A percentile compares a stretch with the other conserved stretches of the same genome.
Conservation (phyloP, 37 sponge, comb jelly and placozoan genomes). For the Geodia barretti region DNA sequence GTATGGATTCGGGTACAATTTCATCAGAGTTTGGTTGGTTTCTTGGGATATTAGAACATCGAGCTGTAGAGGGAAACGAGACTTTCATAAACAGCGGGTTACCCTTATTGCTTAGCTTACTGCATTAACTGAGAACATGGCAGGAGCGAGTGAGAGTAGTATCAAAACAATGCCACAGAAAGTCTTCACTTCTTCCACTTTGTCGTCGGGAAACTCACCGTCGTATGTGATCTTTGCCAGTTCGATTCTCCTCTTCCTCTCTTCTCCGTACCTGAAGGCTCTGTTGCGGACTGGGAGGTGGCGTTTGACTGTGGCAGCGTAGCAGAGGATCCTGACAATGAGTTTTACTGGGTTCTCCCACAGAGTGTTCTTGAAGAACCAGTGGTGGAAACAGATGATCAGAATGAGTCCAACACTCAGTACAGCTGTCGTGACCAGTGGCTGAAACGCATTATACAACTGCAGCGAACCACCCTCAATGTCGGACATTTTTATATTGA, state of each 20-base stretch:
- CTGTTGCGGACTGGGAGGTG: conserved; percentile 9
- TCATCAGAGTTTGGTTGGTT: no score
- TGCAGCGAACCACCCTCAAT: no score
- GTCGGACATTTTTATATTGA: no score
- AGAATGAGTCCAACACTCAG: conserved; percentile 11
- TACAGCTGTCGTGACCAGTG: not conserved
- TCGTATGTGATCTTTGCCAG: conserved; percentile 49
- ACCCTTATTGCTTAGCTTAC: no score
- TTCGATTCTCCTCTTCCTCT: conserved; percentile 28
- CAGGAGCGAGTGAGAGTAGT: conserved; percentile 1
- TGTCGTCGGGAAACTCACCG: conserved; percentile 32
- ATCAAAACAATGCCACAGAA: conserved; percentile 34
- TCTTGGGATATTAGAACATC: no score
- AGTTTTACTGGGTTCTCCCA: conserved; percentile 26
- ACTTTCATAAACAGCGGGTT: no score
- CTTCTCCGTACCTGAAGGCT: conserved; percentile 48
- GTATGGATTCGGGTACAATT: no score
- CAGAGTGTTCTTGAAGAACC: conserved; percentile 17
- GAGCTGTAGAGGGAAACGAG: no score
- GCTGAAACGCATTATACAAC: not conserved
- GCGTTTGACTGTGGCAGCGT: conserved; percentile 29
- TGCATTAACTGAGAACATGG: not conserved
- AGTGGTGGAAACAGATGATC: not conserved
- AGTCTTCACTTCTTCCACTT: conserved; percentile 55
- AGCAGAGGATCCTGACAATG: conserved; percentile 12